Evolutionary conservation across 2,888 invertebrate species (phyloP), one percentile per base, ranked within the genome.

Genomic region (Cosmia pyralina): DNA sequence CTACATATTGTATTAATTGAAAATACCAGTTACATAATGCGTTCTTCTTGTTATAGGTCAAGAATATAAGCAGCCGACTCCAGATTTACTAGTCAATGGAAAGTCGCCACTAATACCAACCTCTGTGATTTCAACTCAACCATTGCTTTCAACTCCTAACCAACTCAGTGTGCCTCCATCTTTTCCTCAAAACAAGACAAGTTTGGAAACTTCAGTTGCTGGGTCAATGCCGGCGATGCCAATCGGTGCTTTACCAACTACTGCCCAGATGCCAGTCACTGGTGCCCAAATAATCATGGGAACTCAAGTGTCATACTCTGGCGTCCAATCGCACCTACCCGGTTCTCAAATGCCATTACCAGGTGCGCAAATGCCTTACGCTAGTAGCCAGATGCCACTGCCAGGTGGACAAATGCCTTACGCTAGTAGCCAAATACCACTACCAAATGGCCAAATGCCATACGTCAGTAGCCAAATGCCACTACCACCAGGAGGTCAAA

Each of bases 71-170:
- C 94, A 93, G 73, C 85, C 88, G 41, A 93, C 94, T 11, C 96
- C 96, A 52, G 96, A 96, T 82, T 90, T 96, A 28, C 85, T 96
- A 4, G 94, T 95, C 0, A 95, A 92, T 63, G 94, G 94, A 3
- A 92, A 90, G 76, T 81, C 87, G 0, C 79, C 86, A 53, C 80
- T 80, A 72, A 58, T 82, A 0, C 84, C 87, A 19, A 59, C 68
- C 0, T 79, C 85, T 17, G 58, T 75, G 5, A 76, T 81, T 1
- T 72, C 83, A 15, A 69, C 69, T 17, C 81, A 83, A 53, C 76
- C 85, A 46, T 22, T 71, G 13, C 38, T 71, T 6, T 48, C 69
- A 44, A 84, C 87, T 13, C 74, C 90, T 17, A 90, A 88, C 75
- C 91, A 90, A 79, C 82, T 90, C 17, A 77, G 79, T 41, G 81